Evolutionary conservation across 2,888 invertebrate species (phyloP).

Genomic region (Scaptomyza caliginosa): DNA sequence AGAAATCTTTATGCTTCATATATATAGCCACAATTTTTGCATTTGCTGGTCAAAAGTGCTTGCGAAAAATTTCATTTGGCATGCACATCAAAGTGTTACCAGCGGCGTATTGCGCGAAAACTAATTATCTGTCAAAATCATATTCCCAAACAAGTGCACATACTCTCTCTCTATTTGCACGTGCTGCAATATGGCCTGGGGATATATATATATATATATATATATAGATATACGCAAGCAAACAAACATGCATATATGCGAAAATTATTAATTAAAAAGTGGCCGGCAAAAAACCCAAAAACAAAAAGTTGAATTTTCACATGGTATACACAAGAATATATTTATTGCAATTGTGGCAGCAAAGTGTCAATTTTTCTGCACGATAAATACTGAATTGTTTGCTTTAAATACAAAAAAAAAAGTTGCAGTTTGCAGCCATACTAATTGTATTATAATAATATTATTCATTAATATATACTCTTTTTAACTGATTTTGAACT

Average conservation of each 20-base stretch:
- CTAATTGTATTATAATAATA: not conserved
- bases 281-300: not conserved
- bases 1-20: not conserved
- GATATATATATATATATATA: slow-evolving; percentile 7
- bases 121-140: slow-evolving; percentile 74
- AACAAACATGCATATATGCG: slow-evolving; percentile 13
- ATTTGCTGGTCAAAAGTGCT: slow-evolving; percentile 6
- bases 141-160: slow-evolving; percentile 46
- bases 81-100: slow-evolving; percentile 45
- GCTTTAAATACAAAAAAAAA: no score
- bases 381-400: not conserved
- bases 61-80: slow-evolving; percentile 19
- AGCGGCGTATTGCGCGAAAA: slow-evolving; percentile 58
- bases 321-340: no score
- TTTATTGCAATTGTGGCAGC: not conserved
- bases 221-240: no score
- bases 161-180: not conserved
- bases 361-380: not conserved
- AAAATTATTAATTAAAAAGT: slow-evolving; percentile 56
- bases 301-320: no score
- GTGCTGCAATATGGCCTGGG: slow-evolving; percentile 13
- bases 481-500: not conserved
- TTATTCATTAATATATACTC: not conserved
- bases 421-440: no score
- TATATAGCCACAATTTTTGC: slow-evolving; percentile 1